Evolutionary conservation across 2,888 invertebrate species (phyloP).

Genomic region (Noctua pronuba): DNA sequence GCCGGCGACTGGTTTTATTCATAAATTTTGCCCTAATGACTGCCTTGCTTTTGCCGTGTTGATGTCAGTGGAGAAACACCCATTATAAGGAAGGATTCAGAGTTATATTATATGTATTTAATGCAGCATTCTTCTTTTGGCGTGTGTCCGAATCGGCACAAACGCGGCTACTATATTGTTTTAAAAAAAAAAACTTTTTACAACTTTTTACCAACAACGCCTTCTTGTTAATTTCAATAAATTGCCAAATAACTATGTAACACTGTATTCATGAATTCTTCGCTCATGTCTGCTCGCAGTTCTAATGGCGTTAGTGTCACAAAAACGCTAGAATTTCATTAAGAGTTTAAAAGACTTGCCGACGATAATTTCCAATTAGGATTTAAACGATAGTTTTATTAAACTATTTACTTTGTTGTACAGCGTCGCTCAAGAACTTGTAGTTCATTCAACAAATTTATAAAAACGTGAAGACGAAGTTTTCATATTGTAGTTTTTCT

Average conservation of each 20-base stretch:
- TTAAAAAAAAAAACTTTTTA: not conserved
- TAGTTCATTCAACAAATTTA: slow-evolving; percentile 12
- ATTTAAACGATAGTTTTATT: slow-evolving; percentile 57
- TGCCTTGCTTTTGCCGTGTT: not conserved
- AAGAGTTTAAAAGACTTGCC: slow-evolving; percentile 57
- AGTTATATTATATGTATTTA: not conserved
- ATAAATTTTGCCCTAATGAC: not conserved
- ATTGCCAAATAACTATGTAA: not conserved
- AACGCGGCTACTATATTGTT: not conserved
- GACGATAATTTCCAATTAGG: slow-evolving; percentile 60
- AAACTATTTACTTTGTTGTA: slow-evolving; percentile 42
- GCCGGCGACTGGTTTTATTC: not conserved
- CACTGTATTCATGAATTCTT: not conserved
- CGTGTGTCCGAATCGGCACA: not conserved
- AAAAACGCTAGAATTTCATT: slow-evolving; percentile 63
- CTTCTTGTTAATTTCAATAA: not conserved
- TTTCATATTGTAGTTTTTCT: slow-evolving; percentile 6
- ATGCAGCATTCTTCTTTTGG: not conserved
- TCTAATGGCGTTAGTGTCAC: slow-evolving; percentile 48
- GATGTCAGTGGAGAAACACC: not conserved
- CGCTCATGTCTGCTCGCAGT: slow-evolving; percentile 7
- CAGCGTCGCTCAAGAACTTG: slow-evolving; percentile 6
- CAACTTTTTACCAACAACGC: not conserved
- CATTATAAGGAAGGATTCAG: not conserved
- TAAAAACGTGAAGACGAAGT: not conserved